Evolutionary conservation across 2,113 vertebrate species (phyloP).

Genomic region (Cinclus mexicanus): DNA sequence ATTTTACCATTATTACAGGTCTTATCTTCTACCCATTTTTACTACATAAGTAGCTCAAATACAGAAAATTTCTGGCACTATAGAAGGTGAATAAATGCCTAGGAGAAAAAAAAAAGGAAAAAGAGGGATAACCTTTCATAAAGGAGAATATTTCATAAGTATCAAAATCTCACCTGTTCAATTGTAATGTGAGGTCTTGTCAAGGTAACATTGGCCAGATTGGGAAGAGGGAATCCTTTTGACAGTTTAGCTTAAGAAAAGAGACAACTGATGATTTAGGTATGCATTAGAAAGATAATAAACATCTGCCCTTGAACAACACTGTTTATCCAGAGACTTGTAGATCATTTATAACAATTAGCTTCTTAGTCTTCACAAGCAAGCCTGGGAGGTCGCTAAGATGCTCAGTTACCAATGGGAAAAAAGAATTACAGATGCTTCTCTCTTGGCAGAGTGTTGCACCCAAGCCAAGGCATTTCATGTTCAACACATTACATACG

Average conservation of each 20-base stretch:
- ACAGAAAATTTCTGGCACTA: not conserved
- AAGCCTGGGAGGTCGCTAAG: not conserved
- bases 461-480: not conserved
- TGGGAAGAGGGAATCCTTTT: constrained; percentile 73
- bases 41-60: not conserved
- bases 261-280: not conserved
- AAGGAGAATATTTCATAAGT: not conserved
- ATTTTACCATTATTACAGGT: not conserved
- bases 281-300: not conserved
- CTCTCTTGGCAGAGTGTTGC: not conserved
- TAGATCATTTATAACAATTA: not conserved
- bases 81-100: not conserved
- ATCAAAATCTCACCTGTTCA: constrained; percentile 63
- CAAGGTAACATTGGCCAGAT: constrained; percentile 55
- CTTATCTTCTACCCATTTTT: not conserved
- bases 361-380: not conserved
- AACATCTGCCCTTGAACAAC: not conserved
- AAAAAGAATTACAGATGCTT: not conserved
- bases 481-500: not conserved
- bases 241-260: constrained; percentile 68
- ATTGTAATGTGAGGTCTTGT: constrained; percentile 66
- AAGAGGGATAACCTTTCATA: not conserved
- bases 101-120: not conserved
- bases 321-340: not conserved
- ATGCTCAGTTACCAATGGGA: not conserved